These are phyloP conservation scores for Operophtera brumata DNA, from an alignment of 2,888 invertebrate species.

Conservation along the genomic window DNA sequence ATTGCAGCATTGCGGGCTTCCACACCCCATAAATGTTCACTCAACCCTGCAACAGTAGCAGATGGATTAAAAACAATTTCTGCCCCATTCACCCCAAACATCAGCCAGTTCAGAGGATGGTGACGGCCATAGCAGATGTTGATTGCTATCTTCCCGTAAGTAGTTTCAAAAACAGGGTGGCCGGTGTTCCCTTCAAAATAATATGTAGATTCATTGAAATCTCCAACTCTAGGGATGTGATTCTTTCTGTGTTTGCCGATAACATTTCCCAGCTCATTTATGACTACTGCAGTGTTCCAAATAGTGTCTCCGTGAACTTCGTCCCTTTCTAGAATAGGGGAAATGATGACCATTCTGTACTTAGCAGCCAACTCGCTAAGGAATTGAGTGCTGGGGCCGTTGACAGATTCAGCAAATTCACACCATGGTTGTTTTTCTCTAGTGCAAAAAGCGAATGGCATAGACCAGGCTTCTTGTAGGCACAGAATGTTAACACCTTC, in stretches of 20 bases:
- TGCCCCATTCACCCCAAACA: slow-evolving; percentile 98
- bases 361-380: slow-evolving; percentile 88
- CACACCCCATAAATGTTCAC: slow-evolving; percentile 97
- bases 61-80: slow-evolving; percentile 99
- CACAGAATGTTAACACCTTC: slow-evolving; percentile 94
- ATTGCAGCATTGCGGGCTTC: slow-evolving; percentile 98
- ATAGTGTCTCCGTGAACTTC: slow-evolving; percentile 90
- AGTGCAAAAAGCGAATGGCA: slow-evolving; percentile 99
- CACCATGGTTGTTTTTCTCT: slow-evolving; percentile 98
- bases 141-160: slow-evolving; percentile 93
- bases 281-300: slow-evolving; percentile 98
- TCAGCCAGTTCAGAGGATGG: slow-evolving; percentile 99
- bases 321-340: slow-evolving; percentile 97
- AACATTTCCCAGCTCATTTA: slow-evolving; percentile 91
- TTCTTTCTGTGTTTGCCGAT: slow-evolving; percentile 98
- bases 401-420: slow-evolving; percentile 95
- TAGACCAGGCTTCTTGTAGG: slow-evolving; percentile 98
- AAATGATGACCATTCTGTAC: slow-evolving; percentile 96
- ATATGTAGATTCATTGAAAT: slow-evolving; percentile 99
- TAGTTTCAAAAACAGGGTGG: slow-evolving; percentile 95
- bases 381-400: slow-evolving; percentile 92
- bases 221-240: slow-evolving; percentile 98
- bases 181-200: slow-evolving; percentile 98
- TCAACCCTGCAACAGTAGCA: slow-evolving; percentile 91
- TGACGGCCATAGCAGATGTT: slow-evolving; percentile 99